Evolutionary conservation across 2,888 invertebrate genomes (phyloP), one percentile per base, ranked within the genome.

Genomic region (Clostera curtula): DNA sequence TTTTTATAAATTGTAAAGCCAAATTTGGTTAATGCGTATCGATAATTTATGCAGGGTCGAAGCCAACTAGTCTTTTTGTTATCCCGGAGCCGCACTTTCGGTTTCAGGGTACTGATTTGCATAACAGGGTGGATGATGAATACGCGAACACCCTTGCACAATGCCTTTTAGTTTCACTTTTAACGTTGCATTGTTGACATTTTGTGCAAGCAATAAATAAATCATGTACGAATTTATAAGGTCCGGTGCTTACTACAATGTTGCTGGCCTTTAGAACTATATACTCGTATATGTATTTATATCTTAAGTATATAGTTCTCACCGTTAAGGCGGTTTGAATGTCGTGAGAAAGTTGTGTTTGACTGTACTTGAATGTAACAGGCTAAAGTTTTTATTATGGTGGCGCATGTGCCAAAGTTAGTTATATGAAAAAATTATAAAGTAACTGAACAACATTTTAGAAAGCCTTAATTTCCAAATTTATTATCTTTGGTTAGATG

Each of bases 71-170:
- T 36, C 8, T 59, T 55, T 59, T 77, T 77, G 73, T 74, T 45
- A 39, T 34, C 23, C 29, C 36, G 46, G 31, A 45, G 49, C 39
- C 56, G 59, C 66, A 76, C 82, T 82, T 73, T 83, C 79, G 69
- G 75, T 82, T 80, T 83, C 80, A 82, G 74, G 46, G 71, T 71
- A 80, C 62, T 70, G 49, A 80, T 83, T 80, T 77, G 73, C 82
- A 83, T 83, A 80, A 79, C 66, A 66, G 75, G 75, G 68, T 56
- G 49, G 46, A 44, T 27, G 40, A 38, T 79, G 74, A 82, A 80
- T 68, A 48, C 63, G 49, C 50, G 63, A 61, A 58, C 64, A 71
- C 74, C 75, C 74, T 71, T 55, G 60, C 52, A 61, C 41, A 76
- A 74, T 72, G 63, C 68, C 69, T 74, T 69, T 39, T 59, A 71